Evolutionary conservation across 2,888 invertebrate species (phyloP), one percentile per base, ranked within the genome.

Genomic region (Atrina japonica): DNA sequence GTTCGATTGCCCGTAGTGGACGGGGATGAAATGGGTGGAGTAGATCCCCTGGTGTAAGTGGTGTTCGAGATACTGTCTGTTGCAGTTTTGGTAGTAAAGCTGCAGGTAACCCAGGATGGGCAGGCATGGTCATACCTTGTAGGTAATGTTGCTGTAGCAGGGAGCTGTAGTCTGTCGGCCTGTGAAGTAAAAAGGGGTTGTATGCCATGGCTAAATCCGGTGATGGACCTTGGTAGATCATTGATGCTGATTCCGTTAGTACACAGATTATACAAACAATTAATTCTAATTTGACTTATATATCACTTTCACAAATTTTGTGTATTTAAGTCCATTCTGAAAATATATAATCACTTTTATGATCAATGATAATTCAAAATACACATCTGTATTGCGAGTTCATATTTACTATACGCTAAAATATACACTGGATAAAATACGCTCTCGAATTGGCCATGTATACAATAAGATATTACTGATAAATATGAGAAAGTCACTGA

Each of bases 1-100:
- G 80, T 65, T 84, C 83, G 55, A 81, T 67, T 58, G 78, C 75
- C 80, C 94, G 91, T 67, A 94, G 90, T 50, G 94, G 94, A 49
- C 84, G 67, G 68, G 79, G 73, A 60, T 81, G 78, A 25, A 79
- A 76, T 47, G 81, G 82, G 11, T 77, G 78, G 11, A 84, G 58
- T 63, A 84, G 69, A 55, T 84, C 84, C 47, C 78, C 82, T 3
- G 81, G 79, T 7, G 81, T 75, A 27, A 84, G 49, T 9, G 77
- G 77, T n/a, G 71, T 67, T 25, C 71, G 63, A 7, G 79, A 79
- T 75, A 82, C 74, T 45, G 75, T 69, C 61, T 79, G 82, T 47
- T 82, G 81, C 18, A 83, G 73, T 56, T 83, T 83, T 25, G 83
- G 83, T 14, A 84, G 69, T 21, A 85, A 52, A 14, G 83, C 77